Evolutionary conservation across 1,140 invertebrate species (phyloP), one percentile per base, ranked within the genome.

Genomic region (Micrasema longulum): DNA sequence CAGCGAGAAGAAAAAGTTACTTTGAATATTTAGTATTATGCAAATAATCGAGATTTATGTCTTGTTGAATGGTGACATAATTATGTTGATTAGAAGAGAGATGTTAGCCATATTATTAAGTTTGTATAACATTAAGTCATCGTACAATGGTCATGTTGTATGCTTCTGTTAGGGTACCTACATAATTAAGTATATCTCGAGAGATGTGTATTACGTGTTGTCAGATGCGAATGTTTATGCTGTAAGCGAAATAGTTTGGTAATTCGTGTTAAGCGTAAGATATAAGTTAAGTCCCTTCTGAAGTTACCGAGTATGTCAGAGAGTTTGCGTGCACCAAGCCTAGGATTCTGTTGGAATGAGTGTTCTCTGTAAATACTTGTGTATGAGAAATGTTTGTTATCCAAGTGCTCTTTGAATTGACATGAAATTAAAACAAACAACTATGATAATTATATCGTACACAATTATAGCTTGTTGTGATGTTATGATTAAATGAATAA

Each of bases 401-500:
- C 68, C 68, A 63, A 70, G 68, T 70, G 68, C 68, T 69, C 68
- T 70, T 63, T 63, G 35, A 70, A 36, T 47, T 70, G 55, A 70
- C 22, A 63, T 35, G 10, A 70, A 52, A 38, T 35, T 50, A 63
- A 55, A 63, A 57, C 50, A 31, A 43, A 69, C 50, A n/a, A n/a
- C n/a, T n/a, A n/a, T n/a, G n/a, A n/a, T n/a, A n/a, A n/a, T n/a
- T 68, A 10, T 68, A 68, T 60, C 43, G 38, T 63, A 70, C 55
- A 53, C 68, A 63, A 50, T 50, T 63, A 52, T 53, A 64, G 41
- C 31, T 52, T 63, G 68, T 64, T 50, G 57, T 70, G 68, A 52
- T 63, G 68, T 50, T 48, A 50, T 62, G 57, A 63, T 35, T 35
- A 31, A 31, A 22, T 67, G 35, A 26, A 23, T 22, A 38, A 36